phyloP scores from a whole-genome alignment of 2,113 vertebrate species.

The Trochalopteron elliotii region DNA sequence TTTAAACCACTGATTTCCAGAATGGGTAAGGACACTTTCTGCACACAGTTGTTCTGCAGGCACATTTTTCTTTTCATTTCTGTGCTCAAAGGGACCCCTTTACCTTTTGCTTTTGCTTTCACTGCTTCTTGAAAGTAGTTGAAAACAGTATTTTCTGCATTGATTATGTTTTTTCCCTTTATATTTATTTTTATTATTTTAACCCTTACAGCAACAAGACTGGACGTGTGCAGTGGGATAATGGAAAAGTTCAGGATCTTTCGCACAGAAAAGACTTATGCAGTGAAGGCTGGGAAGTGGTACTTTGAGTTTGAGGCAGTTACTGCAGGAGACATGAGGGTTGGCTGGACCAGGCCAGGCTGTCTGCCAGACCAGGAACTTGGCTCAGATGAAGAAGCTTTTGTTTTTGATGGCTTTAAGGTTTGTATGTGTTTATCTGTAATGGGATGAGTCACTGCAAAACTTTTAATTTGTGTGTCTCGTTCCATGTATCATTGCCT shows the following conservation, averaged over 20 bases:
- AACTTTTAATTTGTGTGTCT: not conserved
- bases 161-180: accelerated
- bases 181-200: not conserved
- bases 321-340: constrained; percentile 91
- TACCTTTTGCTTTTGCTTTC: not conserved
- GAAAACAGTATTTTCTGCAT: not conserved
- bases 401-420: constrained; percentile 96
- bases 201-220: constrained; percentile 72
- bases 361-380: constrained; percentile 91
- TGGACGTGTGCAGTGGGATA: constrained; percentile 75
- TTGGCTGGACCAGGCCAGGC: constrained; percentile 91
- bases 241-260: constrained; percentile 93
- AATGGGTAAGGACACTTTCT: not conserved
- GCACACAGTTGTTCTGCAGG: not conserved
- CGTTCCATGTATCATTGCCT: not conserved
- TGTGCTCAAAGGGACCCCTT: not conserved
- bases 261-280: constrained; percentile 91
- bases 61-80: not conserved
- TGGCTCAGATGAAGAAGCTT: constrained; percentile 91
- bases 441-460: not conserved
- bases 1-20: not conserved
- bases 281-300: constrained; percentile 89
- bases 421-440: constrained; percentile 63
- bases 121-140: not conserved
- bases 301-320: constrained; percentile 94